Base-by-base conservation (phyloP, 2,888 invertebrate genomes). In the Ophion ellenae region DNA sequence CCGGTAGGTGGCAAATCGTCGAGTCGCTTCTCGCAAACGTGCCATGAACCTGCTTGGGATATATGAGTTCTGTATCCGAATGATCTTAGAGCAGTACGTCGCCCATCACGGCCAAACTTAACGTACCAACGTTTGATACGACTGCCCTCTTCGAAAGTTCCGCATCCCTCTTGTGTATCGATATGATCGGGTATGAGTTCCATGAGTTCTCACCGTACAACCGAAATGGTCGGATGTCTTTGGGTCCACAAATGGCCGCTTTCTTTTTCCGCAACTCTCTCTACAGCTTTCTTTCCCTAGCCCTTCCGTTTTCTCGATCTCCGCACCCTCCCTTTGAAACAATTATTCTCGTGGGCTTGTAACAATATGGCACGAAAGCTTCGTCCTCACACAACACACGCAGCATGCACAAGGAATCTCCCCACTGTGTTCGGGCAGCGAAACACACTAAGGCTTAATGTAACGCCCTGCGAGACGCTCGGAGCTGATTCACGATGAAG, bases 261-360 rank as follows among this genome's bases (percentile, higher is more conserved):
- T 40, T 28, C 28, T 28, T 40, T 40, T 40, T 7, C 7, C 40
- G 40, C 9, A 40, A 1, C 40, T 61, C 74, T 61, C 59, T 71
- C 75, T 53, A 32, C 32, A 32, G 32, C 47, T 17, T 70, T 74
- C 84, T 36, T 24, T 9, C 7, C 6, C 64, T 57, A 71, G 70
- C 47, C 9, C 45, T 84, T 14, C 17, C 36, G 40, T 69, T 11
- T 28, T 6, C 20, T 36, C 59, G 20, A 24, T 28, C 5, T 40
- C 14, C 11, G 20, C 64, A n/a, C 64, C 17, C 57, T 32, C 32
- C 40, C 57, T 28, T 32, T 57, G 47, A 24, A 69, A 69, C 69
- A 80, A 77, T 86, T 81, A 78, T 83, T 81, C 80, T 63, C 20
- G 63, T 70, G 70, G 70, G 70, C 66, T 59, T 32, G 82, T 53